Conservation (phyloP, 2,113 vertebrate genomes). For the Podarcis cretensis region DNA sequence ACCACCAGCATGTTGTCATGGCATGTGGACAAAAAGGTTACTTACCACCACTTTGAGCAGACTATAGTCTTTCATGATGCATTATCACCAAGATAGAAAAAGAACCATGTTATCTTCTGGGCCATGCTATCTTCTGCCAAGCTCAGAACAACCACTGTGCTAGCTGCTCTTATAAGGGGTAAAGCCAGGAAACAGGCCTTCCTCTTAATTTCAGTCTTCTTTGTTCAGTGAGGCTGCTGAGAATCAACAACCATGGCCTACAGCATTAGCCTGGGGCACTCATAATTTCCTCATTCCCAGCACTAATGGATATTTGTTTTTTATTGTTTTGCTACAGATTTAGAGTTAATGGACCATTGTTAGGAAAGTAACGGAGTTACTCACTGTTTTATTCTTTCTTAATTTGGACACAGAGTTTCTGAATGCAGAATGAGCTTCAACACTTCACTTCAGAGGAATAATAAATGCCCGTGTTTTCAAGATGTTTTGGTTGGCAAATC, state of each 20-base stretch:
- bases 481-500: conserved; percentile 47
- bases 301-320: not conserved
- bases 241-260: not conserved
- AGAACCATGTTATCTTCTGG: not conserved
- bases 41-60: too few relatives aligned
- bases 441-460: conserved; percentile 41
- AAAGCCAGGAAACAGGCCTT: not conserved
- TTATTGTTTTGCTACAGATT: not conserved
- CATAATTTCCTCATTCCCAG: not conserved
- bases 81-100: not conserved
- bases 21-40: too few relatives aligned
- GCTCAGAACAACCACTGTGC: not conserved
- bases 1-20: too few relatives aligned
- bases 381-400: conserved; percentile 37
- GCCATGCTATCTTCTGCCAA: not conserved
- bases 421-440: conserved; percentile 10
- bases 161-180: not conserved
- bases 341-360: not conserved
- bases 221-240: not conserved
- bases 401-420: not conserved
- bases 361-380: conserved; percentile 28
- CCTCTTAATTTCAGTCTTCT: not conserved
- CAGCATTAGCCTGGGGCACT: not conserved
- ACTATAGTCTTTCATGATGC: not conserved
- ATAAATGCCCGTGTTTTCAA: conserved; percentile 36